These are phyloP conservation scores for Daboia siamensis DNA, from an alignment of 2,113 vertebrate genomes.

Conservation along the genomic window DNA sequence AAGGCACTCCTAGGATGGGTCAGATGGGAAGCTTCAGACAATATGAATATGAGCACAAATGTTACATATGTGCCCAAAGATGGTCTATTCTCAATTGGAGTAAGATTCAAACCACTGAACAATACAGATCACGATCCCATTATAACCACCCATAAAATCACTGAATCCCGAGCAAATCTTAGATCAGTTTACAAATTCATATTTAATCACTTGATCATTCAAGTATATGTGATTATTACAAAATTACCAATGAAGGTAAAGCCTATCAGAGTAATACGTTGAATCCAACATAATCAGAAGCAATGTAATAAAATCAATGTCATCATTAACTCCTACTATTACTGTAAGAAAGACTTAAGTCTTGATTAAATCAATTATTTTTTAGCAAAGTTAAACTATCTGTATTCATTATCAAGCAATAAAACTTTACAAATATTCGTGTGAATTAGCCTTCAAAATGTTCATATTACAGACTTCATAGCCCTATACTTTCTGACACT, in stretches of 20 bases:
- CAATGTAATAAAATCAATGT: background rate
- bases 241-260: background rate
- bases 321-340: background rate
- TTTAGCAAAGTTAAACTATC: background rate
- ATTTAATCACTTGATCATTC: background rate
- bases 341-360: too few relatives aligned
- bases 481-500: background rate
- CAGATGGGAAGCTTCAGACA: background rate
- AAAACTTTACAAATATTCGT: background rate
- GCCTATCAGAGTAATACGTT: background rate
- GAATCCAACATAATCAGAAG: background rate
- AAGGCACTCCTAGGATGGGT: background rate
- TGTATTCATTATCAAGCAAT: background rate
- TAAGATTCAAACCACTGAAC: background rate
- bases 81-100: background rate
- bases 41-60: background rate
- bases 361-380: background rate
- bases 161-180: background rate
- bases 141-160: background rate
- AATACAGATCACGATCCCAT: background rate
- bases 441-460: background rate
- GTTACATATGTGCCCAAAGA: background rate
- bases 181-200: background rate
- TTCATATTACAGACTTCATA: background rate
- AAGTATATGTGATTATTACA: background rate